Evolutionary conservation across 2,113 vertebrate genomes (phyloP), one percentile per base, ranked within the genome.

Genomic region (Brachyhypopomus occidentalis): DNA sequence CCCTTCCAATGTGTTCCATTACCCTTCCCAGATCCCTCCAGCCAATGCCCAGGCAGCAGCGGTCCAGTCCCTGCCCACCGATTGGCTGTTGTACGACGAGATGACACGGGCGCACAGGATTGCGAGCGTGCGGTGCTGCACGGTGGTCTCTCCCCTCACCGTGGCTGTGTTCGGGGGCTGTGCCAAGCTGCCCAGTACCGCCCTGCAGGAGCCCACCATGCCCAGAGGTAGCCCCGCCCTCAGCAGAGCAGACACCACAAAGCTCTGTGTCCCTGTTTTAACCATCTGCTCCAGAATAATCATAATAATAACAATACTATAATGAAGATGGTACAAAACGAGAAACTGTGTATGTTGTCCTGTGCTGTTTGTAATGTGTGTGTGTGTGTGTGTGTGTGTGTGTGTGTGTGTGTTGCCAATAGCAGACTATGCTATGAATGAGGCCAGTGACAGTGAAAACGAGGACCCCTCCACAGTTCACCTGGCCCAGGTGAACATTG

Each of bases 81-180:
- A 97, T 85, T 99, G 97, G 98, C 81, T 99, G 72, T 94, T 98
- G 85, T 99, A 97, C 75, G 95, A 98, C 12, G 97, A 99, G 92
- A 98, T 99, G 95, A 96, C 91, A 0, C 94, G 95, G 85, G 94
- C 94, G 12, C 94, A 96, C 79, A 90, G 95, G 83, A 95, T 95
- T 89, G 95, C 95, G 62, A 97, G 93, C 78, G 92, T 98, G 59
- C 93, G 95, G 60, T 98, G 97, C 77, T 98, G 96, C 80, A 94
- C 98, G 20, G 85, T 90, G 80, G 94, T 98, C 62, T 96, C 96
- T 0, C 89, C 96, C 4, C 62, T 96, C 77, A 95, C 95, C 4
- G 90, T 97, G 20, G 89, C 92, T 27, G 84, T 98, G 4, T 99
- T 99, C 83, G 95, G 93, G 75, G 97, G 96, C 16, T 92, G 95